These are phyloP conservation scores for Silurus asotus DNA, from an alignment of 2,113 vertebrate species.

Conservation along the genomic window DNA sequence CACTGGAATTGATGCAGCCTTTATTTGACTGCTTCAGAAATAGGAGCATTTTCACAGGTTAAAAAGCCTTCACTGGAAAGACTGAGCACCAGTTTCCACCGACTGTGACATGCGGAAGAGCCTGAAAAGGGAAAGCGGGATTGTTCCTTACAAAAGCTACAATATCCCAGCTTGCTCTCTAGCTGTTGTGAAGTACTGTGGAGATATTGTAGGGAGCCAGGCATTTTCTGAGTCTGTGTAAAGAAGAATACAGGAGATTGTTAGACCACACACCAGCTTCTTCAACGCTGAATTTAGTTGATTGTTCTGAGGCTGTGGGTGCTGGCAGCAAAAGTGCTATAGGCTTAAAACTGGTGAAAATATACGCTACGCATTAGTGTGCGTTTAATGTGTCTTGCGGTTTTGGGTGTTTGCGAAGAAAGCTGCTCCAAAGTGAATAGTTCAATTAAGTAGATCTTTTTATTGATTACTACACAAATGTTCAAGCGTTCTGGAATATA, in stretches of 20 bases:
- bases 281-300: constrained; percentile 18
- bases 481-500: not conserved
- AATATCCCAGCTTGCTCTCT: constrained; percentile 59
- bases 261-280: constrained; percentile 36
- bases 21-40: constrained; percentile 32
- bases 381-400: constrained; percentile 10
- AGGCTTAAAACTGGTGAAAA: constrained; percentile 23
- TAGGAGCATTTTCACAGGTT: constrained; percentile 58
- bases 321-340: constrained; percentile 11
- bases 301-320: constrained; percentile 27
- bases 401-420: constrained; percentile 1
- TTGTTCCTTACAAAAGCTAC: constrained; percentile 44
- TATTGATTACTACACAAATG: constrained; percentile 3
- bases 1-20: constrained; percentile 12
- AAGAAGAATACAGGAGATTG: not conserved
- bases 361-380: constrained; percentile 26
- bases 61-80: constrained; percentile 59
- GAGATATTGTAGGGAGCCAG: constrained; percentile 38
- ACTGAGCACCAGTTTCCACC: constrained; percentile 34
- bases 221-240: constrained; percentile 35
- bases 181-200: constrained; percentile 45
- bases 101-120: constrained; percentile 33
- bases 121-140: constrained; percentile 36
- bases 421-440: constrained; percentile 5
- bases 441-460: not conserved